Evolutionary conservation across 2,797 vertebrate genomes (phyloP), one percentile per base, ranked within the genome.

Genomic region (Micrastur ruficollis): DNA sequence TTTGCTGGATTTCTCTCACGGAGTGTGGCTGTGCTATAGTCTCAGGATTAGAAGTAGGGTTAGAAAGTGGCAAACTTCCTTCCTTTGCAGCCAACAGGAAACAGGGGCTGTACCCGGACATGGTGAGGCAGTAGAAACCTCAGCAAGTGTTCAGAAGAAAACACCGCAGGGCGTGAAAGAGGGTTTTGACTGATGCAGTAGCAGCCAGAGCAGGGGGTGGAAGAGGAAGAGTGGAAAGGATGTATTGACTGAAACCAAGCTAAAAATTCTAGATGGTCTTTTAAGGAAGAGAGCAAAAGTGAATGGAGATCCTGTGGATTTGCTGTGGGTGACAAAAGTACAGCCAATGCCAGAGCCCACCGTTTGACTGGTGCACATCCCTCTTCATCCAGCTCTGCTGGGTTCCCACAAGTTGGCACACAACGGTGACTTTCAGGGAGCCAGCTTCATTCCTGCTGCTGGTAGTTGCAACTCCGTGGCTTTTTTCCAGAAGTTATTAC

Each of bases 61-160:
- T 94, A 78, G 78, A 92, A 82, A 93, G 89, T 36, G 68, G 59
- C 55, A 89, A 89, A 47, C 44, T 90, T 91, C 67, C 86, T 93
- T 91, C 80, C 62, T 67, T 53, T 47, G 68, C 74, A 94, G 53
- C 56, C 81, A 68, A 38, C 9, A 36, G 90, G 92, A 96, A 89
- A 40, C 34, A 78, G 1, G 36, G 58, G 59, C 85, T 68, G n/a
- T 27, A 55, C 68, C 53, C 3, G 1, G 90, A 31, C 13, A 29
- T 0, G 1, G 55, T 20, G 65, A 80, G 83, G 53, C 82, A 46
- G 72, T 3, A 49, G 68, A 47, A 88, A 62, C 34, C 67, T 76
- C 78, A 88, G 74, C 38, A 40, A 92, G 40, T 0, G 22, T 47
- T 53, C 73, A 65, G 78, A 85, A 34, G 52, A 58, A 82, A 95